Base-by-base conservation (phyloP, 2,888 invertebrate genomes). In the Steromphala cineraria region DNA sequence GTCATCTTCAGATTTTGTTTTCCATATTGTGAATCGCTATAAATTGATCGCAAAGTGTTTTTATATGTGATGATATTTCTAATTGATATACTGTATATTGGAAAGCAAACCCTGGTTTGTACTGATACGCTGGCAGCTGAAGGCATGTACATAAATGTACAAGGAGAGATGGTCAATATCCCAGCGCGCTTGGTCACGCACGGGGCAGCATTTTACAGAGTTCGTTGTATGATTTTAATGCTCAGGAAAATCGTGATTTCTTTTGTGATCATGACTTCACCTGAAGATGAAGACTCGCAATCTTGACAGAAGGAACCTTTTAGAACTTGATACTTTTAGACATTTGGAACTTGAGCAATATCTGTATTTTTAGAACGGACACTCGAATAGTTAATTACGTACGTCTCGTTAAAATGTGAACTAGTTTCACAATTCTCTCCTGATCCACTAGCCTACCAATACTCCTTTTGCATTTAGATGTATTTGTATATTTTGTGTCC, bases 401-500 rank as follows among this genome's bases (percentile, higher is more conserved):
- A 71, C 36, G 71, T 71, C 71, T 71, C 71, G 17, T 67, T 71
- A 10, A 36, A 71, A 71, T 17, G 76, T 76, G 53, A 75, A 53
- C n/a, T 24, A 40, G 55, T 79, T 81, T 78, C 78, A 83, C 83
- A 81, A 78, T 83, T 80, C 83, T 77, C n/a, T 78, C 40, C 56
- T 53, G 13, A 62, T 52, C 53, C 31, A 36, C 31, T 67, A 75
- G 31, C 36, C 24, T 21, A 75, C 77, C 67, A 80, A 79, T 79
- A 71, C 83, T 83, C 81, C 80, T 77, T 81, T 80, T 83, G 81
- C 81, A 80, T 77, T 83, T 81, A 81, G 81, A 83, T 75, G 76
- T 81, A 81, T 83, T 81, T 83, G 83, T 82, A 83, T 83, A 83
- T 83, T 83, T 82, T 83, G 83, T 82, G 83, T 82, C 83, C 75